Conservation (phyloP, 1,140 invertebrate species). For the Homarus americanus region DNA sequence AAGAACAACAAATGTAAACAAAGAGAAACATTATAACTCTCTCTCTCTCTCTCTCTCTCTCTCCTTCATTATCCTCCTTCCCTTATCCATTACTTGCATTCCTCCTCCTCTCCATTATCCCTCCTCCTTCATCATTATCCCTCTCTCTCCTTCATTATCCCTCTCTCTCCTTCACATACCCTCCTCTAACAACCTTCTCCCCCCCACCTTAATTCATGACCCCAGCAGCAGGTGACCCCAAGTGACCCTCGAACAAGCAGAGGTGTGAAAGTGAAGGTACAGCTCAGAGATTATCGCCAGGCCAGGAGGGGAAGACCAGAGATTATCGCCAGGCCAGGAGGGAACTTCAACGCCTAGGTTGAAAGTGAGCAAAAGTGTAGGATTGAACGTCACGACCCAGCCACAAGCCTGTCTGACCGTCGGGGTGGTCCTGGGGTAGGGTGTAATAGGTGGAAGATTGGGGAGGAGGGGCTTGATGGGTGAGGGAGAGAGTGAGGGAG, state of each 20-base stretch:
- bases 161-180: background rate
- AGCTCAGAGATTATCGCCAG: background rate
- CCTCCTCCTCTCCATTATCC: no score
- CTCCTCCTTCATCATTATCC: no score
- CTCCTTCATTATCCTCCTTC: no score
- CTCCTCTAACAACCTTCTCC: no score
- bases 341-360: conserved; percentile 54
- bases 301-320: conserved; percentile 6
- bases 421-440: conserved; percentile 28
- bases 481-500: no score
- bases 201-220: background rate
- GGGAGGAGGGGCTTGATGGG: no score
- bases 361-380: conserved; percentile 43
- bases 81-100: no score
- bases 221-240: background rate
- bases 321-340: conserved; percentile 16
- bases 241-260: conserved; percentile 1
- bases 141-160: background rate
- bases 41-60: no score
- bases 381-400: conserved; percentile 18
- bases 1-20: no score
- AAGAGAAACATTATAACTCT: no score
- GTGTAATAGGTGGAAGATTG: no score
- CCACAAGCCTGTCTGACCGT: conserved; percentile 4
- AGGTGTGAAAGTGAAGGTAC: conserved; percentile 47